Percentiles rank a stretch among this genome's conserved stretches.
These are phyloP conservation scores for Coelinius sp. DNA, from an alignment of 2,888 invertebrate genomes.

Conservation along the genomic window DNA sequence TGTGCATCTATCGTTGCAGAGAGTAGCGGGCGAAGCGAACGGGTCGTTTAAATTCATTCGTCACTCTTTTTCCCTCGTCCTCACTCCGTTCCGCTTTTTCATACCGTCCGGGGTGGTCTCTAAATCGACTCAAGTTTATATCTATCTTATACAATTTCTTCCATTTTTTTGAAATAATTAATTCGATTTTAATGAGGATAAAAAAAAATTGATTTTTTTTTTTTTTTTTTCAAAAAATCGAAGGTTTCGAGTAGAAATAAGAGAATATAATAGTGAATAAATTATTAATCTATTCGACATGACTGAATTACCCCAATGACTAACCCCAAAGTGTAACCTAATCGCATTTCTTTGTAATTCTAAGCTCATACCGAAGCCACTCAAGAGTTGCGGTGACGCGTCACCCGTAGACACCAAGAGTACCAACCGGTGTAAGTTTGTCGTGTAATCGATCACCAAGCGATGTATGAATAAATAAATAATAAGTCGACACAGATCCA, in stretches of 20 bases:
- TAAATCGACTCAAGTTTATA: slow-evolving; percentile 22
- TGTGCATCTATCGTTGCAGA: slow-evolving; percentile 24
- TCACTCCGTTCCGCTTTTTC: slow-evolving; percentile 27
- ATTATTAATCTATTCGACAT: neutral
- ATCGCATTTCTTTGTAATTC: slow-evolving; percentile 66
- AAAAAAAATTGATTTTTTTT: neutral
- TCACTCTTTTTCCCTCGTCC: slow-evolving; percentile 46
- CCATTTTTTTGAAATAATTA: neutral
- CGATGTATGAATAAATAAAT: slow-evolving; percentile 24
- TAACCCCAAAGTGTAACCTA: slow-evolving; percentile 48
- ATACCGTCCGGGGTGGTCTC: slow-evolving; percentile 33
- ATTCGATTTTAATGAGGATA: neutral
- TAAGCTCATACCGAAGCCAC: slow-evolving; percentile 61
- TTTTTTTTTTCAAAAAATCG: too few species aligned
- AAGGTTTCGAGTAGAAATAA: too few species aligned
- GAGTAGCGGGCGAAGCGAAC: slow-evolving; percentile 25
- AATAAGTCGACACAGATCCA: slow-evolving; percentile 26
- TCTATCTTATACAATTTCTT: slow-evolving; percentile 7
- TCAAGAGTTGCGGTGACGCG: slow-evolving; percentile 33
- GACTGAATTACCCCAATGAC: neutral
- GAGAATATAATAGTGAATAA: neutral
- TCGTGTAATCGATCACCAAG: slow-evolving; percentile 15
- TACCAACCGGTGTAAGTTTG: slow-evolving; percentile 16
- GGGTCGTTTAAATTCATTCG: slow-evolving; percentile 51
- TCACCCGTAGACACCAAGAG: neutral